Evolutionary conservation across 2,797 vertebrate genomes (phyloP).

Genomic region (Chiloscyllium punctatum): DNA sequence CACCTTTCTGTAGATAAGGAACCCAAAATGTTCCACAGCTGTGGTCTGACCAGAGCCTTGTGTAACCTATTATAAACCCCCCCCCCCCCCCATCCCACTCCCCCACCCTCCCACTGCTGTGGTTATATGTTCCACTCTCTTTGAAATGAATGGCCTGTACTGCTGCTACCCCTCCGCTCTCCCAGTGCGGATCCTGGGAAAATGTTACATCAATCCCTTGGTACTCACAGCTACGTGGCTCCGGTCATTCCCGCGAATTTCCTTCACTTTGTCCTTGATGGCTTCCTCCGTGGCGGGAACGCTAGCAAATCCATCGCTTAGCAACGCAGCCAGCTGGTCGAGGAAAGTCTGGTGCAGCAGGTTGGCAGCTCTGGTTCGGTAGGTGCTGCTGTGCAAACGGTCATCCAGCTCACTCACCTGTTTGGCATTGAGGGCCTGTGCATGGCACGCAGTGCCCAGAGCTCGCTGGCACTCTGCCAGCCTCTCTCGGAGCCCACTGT

Average conservation of each 20-base stretch:
- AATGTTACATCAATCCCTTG: background rate
- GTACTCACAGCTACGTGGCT: conserved; percentile 46
- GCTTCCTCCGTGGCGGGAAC: conserved; percentile 42
- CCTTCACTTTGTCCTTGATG: conserved; percentile 40
- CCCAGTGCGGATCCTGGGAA: background rate
- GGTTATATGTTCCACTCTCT: no score
- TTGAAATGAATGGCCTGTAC: background rate
- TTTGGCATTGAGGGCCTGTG: conserved; percentile 42
- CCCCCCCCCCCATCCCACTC: no score
- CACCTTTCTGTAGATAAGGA: no score
- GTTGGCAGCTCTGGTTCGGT: background rate
- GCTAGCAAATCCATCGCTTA: conserved; percentile 42
- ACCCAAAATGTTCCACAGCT: no score
- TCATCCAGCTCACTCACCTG: conserved; percentile 37
- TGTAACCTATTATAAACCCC: no score
- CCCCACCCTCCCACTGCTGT: no score
- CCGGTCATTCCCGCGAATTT: conserved; percentile 42
- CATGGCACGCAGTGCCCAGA: conserved; percentile 46
- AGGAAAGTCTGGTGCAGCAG: conserved; percentile 44
- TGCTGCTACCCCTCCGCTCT: background rate
- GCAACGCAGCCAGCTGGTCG: conserved; percentile 41
- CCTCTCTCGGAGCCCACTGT: conserved; percentile 43
- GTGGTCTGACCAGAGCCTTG: no score
- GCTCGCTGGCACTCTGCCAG: conserved; percentile 44
- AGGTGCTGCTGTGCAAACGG: conserved; percentile 25